Percentiles rank a stretch among this genome's conserved stretches.
phyloP scores from a whole-genome alignment of 2,113 vertebrate species.

The Cryptomyrus ogoouensis region DNA sequence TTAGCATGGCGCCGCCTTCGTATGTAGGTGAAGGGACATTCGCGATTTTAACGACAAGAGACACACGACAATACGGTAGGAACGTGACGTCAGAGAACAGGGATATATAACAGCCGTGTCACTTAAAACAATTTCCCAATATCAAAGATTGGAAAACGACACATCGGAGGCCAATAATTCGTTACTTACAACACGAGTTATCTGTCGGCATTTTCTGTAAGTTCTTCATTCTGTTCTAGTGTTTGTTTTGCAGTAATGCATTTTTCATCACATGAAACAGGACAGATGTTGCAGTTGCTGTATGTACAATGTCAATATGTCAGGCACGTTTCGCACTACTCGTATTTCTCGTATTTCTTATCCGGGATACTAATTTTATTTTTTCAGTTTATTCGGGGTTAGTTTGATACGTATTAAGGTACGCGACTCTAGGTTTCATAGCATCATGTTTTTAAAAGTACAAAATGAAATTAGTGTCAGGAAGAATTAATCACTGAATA shows the following conservation, averaged over 20 bases:
- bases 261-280: neutral
- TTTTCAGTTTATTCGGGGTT: neutral
- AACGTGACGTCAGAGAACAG: neutral
- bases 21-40: neutral
- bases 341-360: neutral
- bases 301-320: neutral
- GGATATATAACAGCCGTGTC: neutral
- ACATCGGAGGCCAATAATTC: neutral
- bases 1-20: neutral
- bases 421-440: neutral
- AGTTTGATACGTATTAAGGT: neutral
- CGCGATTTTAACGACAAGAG: neutral
- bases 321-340: neutral
- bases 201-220: neutral
- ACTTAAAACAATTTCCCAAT: neutral
- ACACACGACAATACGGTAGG: neutral
- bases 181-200: neutral
- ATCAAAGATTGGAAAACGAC: neutral
- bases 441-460: neutral
- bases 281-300: neutral
- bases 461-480: neutral
- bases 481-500: neutral
- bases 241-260: neutral
- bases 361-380: neutral
- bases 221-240: neutral